These are phyloP conservation scores for Acestrorhynchus altus DNA, from an alignment of 2,797 vertebrate species.

Conservation along the genomic window DNA sequence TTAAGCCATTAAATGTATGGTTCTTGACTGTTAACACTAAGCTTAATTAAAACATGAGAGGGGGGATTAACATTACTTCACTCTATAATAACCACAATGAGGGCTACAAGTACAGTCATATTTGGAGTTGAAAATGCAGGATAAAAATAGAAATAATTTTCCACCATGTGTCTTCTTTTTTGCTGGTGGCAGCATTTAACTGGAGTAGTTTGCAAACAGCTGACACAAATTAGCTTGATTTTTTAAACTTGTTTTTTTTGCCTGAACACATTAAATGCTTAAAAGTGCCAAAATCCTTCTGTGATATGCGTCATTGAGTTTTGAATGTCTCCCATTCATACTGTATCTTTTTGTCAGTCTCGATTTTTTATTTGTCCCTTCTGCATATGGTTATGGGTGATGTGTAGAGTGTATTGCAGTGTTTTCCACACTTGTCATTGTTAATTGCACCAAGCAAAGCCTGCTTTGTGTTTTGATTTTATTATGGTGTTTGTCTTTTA, in stretches of 20 bases:
- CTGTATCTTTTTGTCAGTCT: not conserved
- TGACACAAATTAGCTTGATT: slow-evolving; percentile 46
- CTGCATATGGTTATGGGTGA: not conserved
- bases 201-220: slow-evolving; percentile 32
- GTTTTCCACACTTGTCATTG: too few species aligned
- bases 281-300: slow-evolving; percentile 14
- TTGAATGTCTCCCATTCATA: not conserved
- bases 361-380: not conserved
- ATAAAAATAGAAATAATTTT: slow-evolving; percentile 35
- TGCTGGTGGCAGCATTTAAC: slow-evolving; percentile 32
- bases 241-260: not conserved
- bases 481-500: too few species aligned
- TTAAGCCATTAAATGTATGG: slow-evolving; percentile 30
- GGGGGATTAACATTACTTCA: slow-evolving; percentile 34
- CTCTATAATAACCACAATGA: slow-evolving; percentile 37
- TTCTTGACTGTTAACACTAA: slow-evolving; percentile 26
- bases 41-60: slow-evolving; percentile 37
- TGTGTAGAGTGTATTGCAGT: not conserved
- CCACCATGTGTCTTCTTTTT: slow-evolving; percentile 20
- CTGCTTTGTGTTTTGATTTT: too few species aligned
- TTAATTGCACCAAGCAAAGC: too few species aligned
- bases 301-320: not conserved
- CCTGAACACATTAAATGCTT: not conserved
- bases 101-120: slow-evolving; percentile 2
- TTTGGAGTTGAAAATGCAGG: not conserved